Conservation (phyloP, 2,888 invertebrate genomes). For the Phengaris alcon region DNA sequence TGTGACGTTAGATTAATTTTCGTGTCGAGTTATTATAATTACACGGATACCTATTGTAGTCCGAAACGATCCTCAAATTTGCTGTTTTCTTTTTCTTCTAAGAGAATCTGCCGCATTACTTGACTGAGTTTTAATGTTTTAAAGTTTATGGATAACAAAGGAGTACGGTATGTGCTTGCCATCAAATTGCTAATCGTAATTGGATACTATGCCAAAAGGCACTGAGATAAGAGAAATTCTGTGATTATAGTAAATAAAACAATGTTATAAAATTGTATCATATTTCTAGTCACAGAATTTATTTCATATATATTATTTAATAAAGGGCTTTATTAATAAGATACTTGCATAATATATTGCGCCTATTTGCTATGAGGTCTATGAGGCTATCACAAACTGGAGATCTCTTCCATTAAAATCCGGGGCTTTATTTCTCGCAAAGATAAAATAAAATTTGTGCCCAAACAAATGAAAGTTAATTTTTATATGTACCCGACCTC, state of each 20-base stretch:
- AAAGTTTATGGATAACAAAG: not conserved
- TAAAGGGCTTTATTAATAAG: not conserved
- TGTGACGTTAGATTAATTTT: constrained; percentile 66
- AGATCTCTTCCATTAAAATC: not conserved
- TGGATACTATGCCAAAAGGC: too few species aligned
- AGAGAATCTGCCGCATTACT: not conserved
- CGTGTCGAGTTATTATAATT: constrained; percentile 63
- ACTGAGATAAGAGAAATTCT: too few species aligned
- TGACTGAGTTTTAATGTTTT: not conserved
- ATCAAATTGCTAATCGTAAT: too few species aligned
- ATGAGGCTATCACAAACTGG: not conserved
- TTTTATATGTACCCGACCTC: constrained; percentile 18
- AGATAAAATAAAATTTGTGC: constrained; percentile 3
- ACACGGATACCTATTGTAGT: constrained; percentile 42
- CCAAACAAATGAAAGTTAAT: constrained; percentile 1
- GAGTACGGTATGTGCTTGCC: too few species aligned
- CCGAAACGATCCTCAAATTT: constrained; percentile 12
- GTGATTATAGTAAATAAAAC: too few species aligned
- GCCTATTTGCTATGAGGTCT: not conserved
- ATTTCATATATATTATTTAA: too few species aligned
- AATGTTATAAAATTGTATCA: too few species aligned
- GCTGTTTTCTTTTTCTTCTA: not conserved
- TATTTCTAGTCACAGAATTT: too few species aligned
- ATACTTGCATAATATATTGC: not conserved
- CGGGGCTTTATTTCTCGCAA: not conserved